Percentiles rank a stretch among this genome's conserved stretches.
Evolutionary conservation across 2,888 invertebrate species (phyloP).

Genomic region (Megamerina dolium): DNA sequence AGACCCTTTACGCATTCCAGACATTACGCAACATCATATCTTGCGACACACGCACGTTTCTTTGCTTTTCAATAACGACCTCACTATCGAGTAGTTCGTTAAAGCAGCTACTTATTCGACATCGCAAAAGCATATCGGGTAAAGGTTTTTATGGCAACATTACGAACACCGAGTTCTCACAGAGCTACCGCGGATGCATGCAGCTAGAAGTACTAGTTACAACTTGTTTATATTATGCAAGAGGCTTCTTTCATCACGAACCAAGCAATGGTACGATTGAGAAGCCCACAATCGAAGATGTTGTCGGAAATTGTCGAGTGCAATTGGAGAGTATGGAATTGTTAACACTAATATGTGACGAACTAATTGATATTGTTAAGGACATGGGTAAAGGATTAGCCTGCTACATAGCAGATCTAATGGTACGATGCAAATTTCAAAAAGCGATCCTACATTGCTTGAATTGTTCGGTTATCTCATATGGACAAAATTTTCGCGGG

Average conservation of each 20-base stretch:
- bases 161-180: constrained; percentile 58
- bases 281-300: constrained; percentile 61
- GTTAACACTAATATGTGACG: constrained; percentile 64
- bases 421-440: constrained; percentile 74
- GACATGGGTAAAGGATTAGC: constrained; percentile 71
- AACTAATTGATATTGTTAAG: constrained; percentile 66
- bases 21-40: constrained; percentile 69
- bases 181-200: constrained; percentile 70
- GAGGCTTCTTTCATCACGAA: constrained; percentile 58
- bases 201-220: constrained; percentile 72
- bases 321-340: constrained; percentile 72
- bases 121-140: constrained; percentile 73
- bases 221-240: constrained; percentile 71
- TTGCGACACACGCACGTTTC: constrained; percentile 63
- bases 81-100: constrained; percentile 56
- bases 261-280: constrained; percentile 41
- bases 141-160: constrained; percentile 60
- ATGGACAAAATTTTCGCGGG: constrained; percentile 21
- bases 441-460: constrained; percentile 76
- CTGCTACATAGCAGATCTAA: constrained; percentile 67
- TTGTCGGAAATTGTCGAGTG: constrained; percentile 69
- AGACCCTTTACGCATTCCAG: constrained; percentile 66
- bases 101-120: constrained; percentile 53
- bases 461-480: constrained; percentile 61
- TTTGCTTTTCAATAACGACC: constrained; percentile 71